Percentiles rank a stretch among this genome's conserved stretches.
Evolutionary conservation across 2,113 vertebrate species (phyloP).

Genomic region (Phoxinus phoxinus): DNA sequence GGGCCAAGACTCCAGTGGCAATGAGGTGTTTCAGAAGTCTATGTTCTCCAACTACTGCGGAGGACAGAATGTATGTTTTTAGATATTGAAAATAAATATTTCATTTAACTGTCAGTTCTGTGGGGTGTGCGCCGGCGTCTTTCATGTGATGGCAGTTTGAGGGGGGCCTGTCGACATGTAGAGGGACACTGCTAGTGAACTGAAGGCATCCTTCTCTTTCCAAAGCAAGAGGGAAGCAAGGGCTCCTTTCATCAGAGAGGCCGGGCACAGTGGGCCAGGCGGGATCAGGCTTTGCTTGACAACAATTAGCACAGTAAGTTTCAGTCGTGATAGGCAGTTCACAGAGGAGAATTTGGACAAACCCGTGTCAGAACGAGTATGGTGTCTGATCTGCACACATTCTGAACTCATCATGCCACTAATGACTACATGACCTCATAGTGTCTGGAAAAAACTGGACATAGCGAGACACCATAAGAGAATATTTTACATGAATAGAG

Average conservation of each 20-base stretch:
- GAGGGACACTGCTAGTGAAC: slow-evolving; percentile 65
- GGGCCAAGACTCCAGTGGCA: slow-evolving; percentile 68
- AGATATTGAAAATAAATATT: slow-evolving; percentile 81
- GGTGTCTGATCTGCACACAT: slow-evolving; percentile 11
- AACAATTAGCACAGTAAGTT: slow-evolving; percentile 73
- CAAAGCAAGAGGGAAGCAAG: slow-evolving; percentile 63
- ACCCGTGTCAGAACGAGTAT: slow-evolving; percentile 23
- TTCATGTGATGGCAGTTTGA: slow-evolving; percentile 69
- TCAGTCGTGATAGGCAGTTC: slow-evolving; percentile 67
- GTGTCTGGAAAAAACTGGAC: neutral
- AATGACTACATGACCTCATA: neutral
- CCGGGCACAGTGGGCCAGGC: slow-evolving; percentile 61
- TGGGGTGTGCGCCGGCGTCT: slow-evolving; percentile 62
- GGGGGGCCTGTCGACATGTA: slow-evolving; percentile 66
- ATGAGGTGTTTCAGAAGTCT: slow-evolving; percentile 76
- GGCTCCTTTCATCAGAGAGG: slow-evolving; percentile 43
- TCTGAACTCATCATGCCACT: slow-evolving; percentile 40
- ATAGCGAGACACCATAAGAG: neutral
- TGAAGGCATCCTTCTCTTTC: slow-evolving; percentile 59
- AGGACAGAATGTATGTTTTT: slow-evolving; percentile 81
- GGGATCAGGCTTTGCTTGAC: slow-evolving; percentile 70
- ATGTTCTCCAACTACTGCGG: slow-evolving; percentile 72
- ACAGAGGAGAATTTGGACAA: slow-evolving; percentile 17
- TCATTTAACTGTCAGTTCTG: slow-evolving; percentile 77
- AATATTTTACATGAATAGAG: slow-evolving; percentile 1